Base-by-base conservation (phyloP, 2,797 vertebrate species). In the Pseudotriccus pelzelni region DNA sequence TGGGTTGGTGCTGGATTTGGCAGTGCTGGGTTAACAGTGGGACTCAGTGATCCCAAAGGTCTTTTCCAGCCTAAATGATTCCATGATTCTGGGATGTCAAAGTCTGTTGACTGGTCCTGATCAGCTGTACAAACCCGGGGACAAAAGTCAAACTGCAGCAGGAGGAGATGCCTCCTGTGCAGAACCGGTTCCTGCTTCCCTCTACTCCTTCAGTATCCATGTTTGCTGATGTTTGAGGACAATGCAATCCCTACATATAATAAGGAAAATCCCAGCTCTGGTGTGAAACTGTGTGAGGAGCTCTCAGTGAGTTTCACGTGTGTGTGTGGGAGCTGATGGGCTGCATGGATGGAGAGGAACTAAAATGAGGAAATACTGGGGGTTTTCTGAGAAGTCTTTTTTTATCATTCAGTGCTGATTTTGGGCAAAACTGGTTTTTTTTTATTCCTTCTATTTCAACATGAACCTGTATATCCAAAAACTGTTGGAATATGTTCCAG, bases 191-290 rank as follows among this genome's bases (percentile, higher is more conserved):
- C 36, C 44, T 72, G n/a, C 7, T 75, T 60, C 1, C 16, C 17
- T 85, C 43, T 6, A 3, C 36, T 50, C 52, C 30, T 66, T 62
- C 39, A 4, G 1, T 8, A 9, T n/a, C 53, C 28, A 21, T 22
- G 25, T 27, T 46, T 39, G 22, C 22, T 55, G 58, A 7, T 12
- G 19, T 39, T 21, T 69, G 72, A 64, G 52, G 7, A 14, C 2
- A 5, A 28, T 6, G 2, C 5, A 27, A 0, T 32, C 34, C 37
- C 63, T 25, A 8, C 14, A 25, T 8, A 5, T 11, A 27, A 10
- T 15, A 14, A n/a, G 30, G 60, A 12, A 53, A 50, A 14, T 70
- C 47, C 34, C 39, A 36, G 27, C 22, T n/a, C 24, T 32, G 15
- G 18, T 21, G 10, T 56, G 50, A 12, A 44, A 10, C 16, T 36